Conservation (phyloP, 2,888 invertebrate genomes). For the Cerceris rybyensis region DNA sequence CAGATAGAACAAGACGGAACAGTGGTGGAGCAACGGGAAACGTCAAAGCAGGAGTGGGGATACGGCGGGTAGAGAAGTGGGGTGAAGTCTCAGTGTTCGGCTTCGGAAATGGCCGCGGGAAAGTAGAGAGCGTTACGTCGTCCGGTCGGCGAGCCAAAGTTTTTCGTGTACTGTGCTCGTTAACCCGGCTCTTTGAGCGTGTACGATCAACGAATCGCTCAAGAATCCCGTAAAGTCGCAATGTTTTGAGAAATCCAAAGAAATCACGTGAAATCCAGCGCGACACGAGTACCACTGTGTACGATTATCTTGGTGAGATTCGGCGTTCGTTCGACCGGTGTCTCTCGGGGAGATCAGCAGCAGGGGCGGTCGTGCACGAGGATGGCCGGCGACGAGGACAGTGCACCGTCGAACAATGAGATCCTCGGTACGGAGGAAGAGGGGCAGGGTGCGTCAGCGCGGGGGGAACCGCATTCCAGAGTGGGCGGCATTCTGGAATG, state of each 20-base stretch:
- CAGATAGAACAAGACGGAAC: slow-evolving; percentile 34
- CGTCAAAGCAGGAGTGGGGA: slow-evolving; percentile 50
- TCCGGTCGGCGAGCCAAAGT: slow-evolving; percentile 58
- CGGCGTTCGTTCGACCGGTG: slow-evolving; percentile 30
- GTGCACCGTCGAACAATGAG: slow-evolving; percentile 73
- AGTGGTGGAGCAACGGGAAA: slow-evolving; percentile 47
- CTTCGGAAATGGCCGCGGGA: slow-evolving; percentile 81
- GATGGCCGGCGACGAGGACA: slow-evolving; percentile 72
- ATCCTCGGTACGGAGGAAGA: slow-evolving; percentile 61
- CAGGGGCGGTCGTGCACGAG: slow-evolving; percentile 43
- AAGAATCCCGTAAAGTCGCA: slow-evolving; percentile 15
- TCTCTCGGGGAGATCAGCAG: slow-evolving; percentile 25
- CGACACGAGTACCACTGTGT: slow-evolving; percentile 7
- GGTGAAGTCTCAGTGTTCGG: slow-evolving; percentile 56
- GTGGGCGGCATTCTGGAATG: slow-evolving; percentile 81
- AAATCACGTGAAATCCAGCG: background rate
- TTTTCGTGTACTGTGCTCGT: slow-evolving; percentile 50
- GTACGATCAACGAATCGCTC: slow-evolving; percentile 29
- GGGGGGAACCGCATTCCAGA: slow-evolving; percentile 79
- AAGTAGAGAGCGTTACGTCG: slow-evolving; percentile 78
- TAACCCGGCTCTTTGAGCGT: slow-evolving; percentile 46
- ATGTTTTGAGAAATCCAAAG: slow-evolving; percentile 38
- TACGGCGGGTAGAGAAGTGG: slow-evolving; percentile 40
- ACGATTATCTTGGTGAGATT: slow-evolving; percentile 9
- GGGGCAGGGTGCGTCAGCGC: slow-evolving; percentile 69